phyloP scores from a whole-genome alignment of 2,888 invertebrate species.

The Syrista parreyssii region DNA sequence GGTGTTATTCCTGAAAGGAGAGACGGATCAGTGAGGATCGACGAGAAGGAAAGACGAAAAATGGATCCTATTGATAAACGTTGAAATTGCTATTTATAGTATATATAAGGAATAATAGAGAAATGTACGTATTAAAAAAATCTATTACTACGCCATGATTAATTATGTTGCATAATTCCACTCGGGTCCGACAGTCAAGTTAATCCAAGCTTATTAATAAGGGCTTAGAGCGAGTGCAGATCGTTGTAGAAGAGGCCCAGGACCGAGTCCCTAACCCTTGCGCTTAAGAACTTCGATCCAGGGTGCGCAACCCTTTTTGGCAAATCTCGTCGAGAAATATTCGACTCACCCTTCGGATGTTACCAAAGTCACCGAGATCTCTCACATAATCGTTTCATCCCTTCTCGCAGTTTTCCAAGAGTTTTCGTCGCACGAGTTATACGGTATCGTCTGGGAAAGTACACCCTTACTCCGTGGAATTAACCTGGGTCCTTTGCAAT shows the following conservation, averaged over 20 bases:
- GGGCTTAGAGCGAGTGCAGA: conserved; percentile 52
- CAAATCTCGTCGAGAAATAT: background rate
- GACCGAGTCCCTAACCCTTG: conserved; percentile 55
- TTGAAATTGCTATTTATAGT: background rate
- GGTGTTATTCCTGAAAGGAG: background rate
- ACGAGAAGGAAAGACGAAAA: background rate
- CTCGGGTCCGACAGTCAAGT: conserved; percentile 37
- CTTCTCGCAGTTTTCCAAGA: conserved; percentile 27
- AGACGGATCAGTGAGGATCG: background rate
- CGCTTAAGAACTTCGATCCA: conserved; percentile 43
- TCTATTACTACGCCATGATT: conserved; percentile 25
- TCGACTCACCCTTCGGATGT: background rate
- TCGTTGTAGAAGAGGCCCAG: conserved; percentile 45
- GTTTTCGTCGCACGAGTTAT: conserved; percentile 13
- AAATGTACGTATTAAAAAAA: background rate
- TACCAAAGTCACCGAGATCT: conserved; percentile 52
- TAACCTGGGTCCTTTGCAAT: conserved; percentile 36
- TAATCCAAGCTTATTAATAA: conserved; percentile 55
- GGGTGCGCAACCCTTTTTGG: background rate
- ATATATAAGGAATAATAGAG: background rate
- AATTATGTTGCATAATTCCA: conserved; percentile 45
- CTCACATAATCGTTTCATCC: conserved; percentile 60
- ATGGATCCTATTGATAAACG: background rate
- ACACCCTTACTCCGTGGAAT: conserved; percentile 35
- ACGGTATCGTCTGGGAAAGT: conserved; percentile 43